Percentiles rank a stretch among this genome's conserved stretches.
phyloP scores from a whole-genome alignment of 2,797 vertebrate genomes.

The Rhyacichthys aspro region DNA sequence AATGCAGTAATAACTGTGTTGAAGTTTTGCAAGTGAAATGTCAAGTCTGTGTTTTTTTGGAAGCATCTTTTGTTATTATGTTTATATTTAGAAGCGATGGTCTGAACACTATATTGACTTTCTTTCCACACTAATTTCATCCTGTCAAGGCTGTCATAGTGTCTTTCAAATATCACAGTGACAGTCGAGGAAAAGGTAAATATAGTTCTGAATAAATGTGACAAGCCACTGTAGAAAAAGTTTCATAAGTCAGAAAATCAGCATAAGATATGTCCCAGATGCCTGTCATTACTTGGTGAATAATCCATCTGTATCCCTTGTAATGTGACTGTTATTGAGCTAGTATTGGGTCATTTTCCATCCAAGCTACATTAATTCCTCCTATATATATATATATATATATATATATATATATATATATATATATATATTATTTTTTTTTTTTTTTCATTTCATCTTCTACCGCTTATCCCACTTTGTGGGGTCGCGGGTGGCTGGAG shows the following conservation, averaged over 20 bases:
- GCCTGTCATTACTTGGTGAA: too few species aligned
- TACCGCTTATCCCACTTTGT: too few species aligned
- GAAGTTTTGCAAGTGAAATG: constrained; percentile 47
- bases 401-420: too few species aligned
- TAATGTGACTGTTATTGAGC: not conserved
- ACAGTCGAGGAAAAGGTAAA: constrained; percentile 47
- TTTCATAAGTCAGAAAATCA: too few species aligned
- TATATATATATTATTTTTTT: too few species aligned
- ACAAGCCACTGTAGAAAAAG: too few species aligned
- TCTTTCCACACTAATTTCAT: constrained; percentile 55
- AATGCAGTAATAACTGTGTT: constrained; percentile 17
- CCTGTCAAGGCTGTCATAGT: constrained; percentile 55
- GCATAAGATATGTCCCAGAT: too few species aligned
- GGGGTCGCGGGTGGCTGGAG: too few species aligned
- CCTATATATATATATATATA: constrained; percentile 43
- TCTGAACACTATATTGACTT: constrained; percentile 50
- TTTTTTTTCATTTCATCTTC: too few species aligned
- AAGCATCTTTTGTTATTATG: constrained; percentile 14
- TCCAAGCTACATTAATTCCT: constrained; percentile 22
- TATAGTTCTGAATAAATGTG: constrained; percentile 19
- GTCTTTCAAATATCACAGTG: constrained; percentile 24
- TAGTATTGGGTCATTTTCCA: not conserved
- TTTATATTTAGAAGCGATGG: constrained; percentile 44
- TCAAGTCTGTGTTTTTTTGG: constrained; percentile 36
- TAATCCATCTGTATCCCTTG: not conserved